phyloP scores from a whole-genome alignment of 2,797 vertebrate genomes.

The Sebastes paucispinis region DNA sequence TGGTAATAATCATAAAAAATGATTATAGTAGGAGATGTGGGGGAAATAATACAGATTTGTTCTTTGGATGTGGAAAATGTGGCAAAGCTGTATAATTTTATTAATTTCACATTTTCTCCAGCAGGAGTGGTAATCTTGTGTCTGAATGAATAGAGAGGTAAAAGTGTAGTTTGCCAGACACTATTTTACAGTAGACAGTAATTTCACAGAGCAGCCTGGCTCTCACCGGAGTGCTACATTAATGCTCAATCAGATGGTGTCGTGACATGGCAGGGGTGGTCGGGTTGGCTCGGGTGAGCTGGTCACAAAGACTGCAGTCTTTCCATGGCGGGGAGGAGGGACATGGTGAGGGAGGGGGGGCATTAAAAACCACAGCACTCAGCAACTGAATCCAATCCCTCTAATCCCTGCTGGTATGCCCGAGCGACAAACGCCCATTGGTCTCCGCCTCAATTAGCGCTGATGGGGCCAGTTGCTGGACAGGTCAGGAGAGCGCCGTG shows the following conservation, averaged over 20 bases:
- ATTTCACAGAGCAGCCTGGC: constrained; percentile 31
- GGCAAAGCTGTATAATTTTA: constrained; percentile 1
- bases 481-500: constrained; percentile 36
- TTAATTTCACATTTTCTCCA: background rate
- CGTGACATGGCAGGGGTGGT: constrained; percentile 66
- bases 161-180: constrained; percentile 7
- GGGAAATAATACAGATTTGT: background rate
- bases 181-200: constrained; percentile 39
- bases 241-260: constrained; percentile 62
- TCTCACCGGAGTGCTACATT: constrained; percentile 36
- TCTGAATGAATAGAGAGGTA: constrained; percentile 35
- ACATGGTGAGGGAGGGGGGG: constrained; percentile 10
- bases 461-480: constrained; percentile 60
- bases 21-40: background rate
- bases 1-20: background rate
- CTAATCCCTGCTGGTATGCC: constrained; percentile 84
- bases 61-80: background rate
- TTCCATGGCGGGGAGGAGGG: constrained; percentile 54
- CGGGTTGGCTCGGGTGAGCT: constrained; percentile 43
- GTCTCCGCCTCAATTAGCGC: constrained; percentile 76
- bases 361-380: constrained; percentile 78
- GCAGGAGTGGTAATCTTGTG: background rate
- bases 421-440: constrained; percentile 60
- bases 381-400: constrained; percentile 83
- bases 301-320: constrained; percentile 76